Conservation (phyloP, 1,140 invertebrate species). For the Phthorimaea operculella region DNA sequence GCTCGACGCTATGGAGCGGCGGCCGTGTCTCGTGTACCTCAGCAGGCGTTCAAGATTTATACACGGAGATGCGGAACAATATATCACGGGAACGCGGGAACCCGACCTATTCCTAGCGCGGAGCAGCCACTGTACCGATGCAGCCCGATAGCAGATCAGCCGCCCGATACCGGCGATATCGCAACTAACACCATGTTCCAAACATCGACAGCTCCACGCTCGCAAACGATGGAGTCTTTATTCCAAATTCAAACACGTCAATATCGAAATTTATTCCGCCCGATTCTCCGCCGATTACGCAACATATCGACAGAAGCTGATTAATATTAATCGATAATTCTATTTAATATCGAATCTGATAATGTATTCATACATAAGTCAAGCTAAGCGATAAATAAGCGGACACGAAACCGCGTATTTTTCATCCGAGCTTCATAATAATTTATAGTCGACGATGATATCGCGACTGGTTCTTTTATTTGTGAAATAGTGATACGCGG, state of each 20-base stretch:
- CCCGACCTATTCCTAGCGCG: slow-evolving; percentile 61
- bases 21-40: slow-evolving; percentile 62
- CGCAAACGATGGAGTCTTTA: slow-evolving; percentile 19
- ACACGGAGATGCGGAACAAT: slow-evolving; percentile 61
- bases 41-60: slow-evolving; percentile 67
- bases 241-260: slow-evolving; percentile 4
- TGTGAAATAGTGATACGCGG: slow-evolving; percentile 65
- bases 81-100: slow-evolving; percentile 63
- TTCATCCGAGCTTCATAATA: slow-evolving; percentile 62
- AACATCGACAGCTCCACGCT: slow-evolving; percentile 20
- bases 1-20: slow-evolving; percentile 51
- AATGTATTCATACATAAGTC: slow-evolving; percentile 56
- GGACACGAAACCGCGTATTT: slow-evolving; percentile 61
- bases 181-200: slow-evolving; percentile 26
- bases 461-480: slow-evolving; percentile 67
- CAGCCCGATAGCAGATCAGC: slow-evolving; percentile 52
- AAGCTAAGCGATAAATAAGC: slow-evolving; percentile 63
- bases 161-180: slow-evolving; percentile 38
- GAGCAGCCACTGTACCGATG: slow-evolving; percentile 56
- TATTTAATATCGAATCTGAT: slow-evolving; percentile 41
- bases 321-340: slow-evolving; percentile 47
- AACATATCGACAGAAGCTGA: slow-evolving; percentile 30
- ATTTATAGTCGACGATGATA: slow-evolving; percentile 66
- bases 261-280: slow-evolving; percentile 3
- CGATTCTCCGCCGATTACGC: slow-evolving; percentile 10